Evolutionary conservation across 1,140 invertebrate species (phyloP), one percentile per base, ranked within the genome.

Genomic region (Ips nitidus): DNA sequence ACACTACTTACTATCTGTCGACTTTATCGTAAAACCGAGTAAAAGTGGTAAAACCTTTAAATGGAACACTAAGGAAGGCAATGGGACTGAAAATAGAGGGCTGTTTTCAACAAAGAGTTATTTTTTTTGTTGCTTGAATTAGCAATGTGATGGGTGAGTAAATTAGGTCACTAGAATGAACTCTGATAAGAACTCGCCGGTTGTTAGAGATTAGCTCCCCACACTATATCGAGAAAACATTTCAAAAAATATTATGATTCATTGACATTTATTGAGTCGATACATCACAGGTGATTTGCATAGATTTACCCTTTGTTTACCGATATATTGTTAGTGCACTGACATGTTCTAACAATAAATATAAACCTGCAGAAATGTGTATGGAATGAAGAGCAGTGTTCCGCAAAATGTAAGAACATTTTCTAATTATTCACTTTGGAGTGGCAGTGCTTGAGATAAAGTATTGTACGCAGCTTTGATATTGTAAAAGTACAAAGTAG

Each of bases 401-500:
- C 45, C 45, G n/a, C 45, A 5, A 53, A 39, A 36, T 6, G 36
- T 39, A 67, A 67, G 55, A 59, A 47, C 36, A 56, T 67, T 67
- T 59, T 41, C 56, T 67, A 67, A 67, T 67, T 59, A 67, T 67
- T 67, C 65, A 67, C 43, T 67, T 67, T 67, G 37, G 42, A 67
- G 65, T 59, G 38, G 43, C 63, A 41, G 63, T 47, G 52, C 65
- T 67, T 67, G 7, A 58, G 65, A 38, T 56, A 56, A 66, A 66
- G 65, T 50, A 56, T 47, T 67, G 55, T 59, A 50, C 37, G 58
- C 50, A 58, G 65, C 65, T 67, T 67, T 67, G 65, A 67, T 67
- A 67, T 39, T 59, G 65, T 50, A 58, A 67, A 67, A 67, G 65
- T 67, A 67, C 65, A 67, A 67, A 67, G 65, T 59, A 47, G n/a